A percentile compares a stretch with the other conserved stretches of the same genome.
These are phyloP conservation scores for Cinara cedri DNA, from an alignment of 2,888 invertebrate species.

Conservation along the genomic window DNA sequence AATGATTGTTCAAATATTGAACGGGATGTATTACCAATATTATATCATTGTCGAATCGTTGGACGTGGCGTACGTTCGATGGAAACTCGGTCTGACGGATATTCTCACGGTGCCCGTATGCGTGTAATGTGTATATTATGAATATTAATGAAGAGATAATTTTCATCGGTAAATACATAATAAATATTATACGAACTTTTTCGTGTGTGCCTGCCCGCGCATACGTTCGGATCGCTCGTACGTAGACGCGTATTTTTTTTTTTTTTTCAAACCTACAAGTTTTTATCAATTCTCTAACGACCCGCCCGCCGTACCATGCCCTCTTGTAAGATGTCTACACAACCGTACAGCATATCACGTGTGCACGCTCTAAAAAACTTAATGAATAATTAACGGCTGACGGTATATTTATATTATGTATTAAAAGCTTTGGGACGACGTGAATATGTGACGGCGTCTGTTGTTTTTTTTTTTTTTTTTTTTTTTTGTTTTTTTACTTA, in stretches of 20 bases:
- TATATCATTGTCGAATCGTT: background rate
- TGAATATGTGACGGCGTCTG: too few species aligned
- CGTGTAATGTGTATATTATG: background rate
- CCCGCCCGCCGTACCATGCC: too few species aligned
- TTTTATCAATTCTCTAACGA: conserved; percentile 5
- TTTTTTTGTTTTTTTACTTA: too few species aligned
- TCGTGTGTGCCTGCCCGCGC: background rate
- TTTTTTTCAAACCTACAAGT: background rate
- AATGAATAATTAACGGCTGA: too few species aligned
- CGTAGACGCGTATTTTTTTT: too few species aligned
- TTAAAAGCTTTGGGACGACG: too few species aligned
- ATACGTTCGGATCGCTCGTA: background rate
- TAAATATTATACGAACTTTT: conserved; percentile 19
- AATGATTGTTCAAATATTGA: conserved; percentile 51
- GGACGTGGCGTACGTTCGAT: background rate
- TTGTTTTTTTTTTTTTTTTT: too few species aligned
- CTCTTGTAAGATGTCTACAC: too few species aligned
- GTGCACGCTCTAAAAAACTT: too few species aligned
- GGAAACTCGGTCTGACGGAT: conserved; percentile 42
- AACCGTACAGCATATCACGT: too few species aligned
- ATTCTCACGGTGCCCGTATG: conserved; percentile 54
- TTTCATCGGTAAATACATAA: conserved; percentile 23
- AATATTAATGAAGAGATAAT: conserved; percentile 49
- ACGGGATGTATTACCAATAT: background rate
- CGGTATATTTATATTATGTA: too few species aligned